Conservation (phyloP, 2,888 invertebrate genomes). For the Tricholauxania praeusta region DNA sequence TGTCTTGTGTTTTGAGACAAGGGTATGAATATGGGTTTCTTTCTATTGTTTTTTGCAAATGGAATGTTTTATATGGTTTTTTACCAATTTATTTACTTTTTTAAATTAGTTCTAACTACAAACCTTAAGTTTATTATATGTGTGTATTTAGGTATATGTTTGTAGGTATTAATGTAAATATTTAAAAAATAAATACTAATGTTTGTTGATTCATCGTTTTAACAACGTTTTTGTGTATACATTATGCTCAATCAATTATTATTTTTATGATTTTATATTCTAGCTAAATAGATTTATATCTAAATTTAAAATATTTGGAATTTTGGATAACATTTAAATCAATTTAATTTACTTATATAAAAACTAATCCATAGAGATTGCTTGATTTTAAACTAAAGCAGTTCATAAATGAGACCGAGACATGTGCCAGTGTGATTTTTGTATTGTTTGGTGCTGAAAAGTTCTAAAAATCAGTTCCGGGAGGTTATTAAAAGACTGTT, state of each 20-base stretch:
- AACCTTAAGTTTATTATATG: constrained; percentile 17
- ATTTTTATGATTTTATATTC: constrained; percentile 27
- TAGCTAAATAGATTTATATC: constrained; percentile 21
- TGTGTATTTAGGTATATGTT: constrained; percentile 12
- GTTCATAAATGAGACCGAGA: no score
- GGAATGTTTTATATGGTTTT: constrained; percentile 50
- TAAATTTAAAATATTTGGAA: no score
- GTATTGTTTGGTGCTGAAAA: no score
- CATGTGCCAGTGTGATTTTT: no score
- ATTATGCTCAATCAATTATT: constrained; percentile 13
- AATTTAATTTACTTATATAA: no score
- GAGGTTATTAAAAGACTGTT: no score
- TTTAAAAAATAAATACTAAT: constrained; percentile 41
- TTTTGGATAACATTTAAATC: no score
- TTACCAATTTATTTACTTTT: constrained; percentile 23
- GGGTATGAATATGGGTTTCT: not conserved
- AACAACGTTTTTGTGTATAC: constrained; percentile 16
- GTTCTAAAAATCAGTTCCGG: no score
- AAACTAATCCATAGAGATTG: no score
- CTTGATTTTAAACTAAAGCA: no score
- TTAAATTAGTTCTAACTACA: constrained; percentile 2
- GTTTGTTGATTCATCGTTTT: constrained; percentile 8
- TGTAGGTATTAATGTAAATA: constrained; percentile 34
- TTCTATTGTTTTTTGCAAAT: constrained; percentile 48
- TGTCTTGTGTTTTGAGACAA: constrained; percentile 4